Evolutionary conservation across 2,888 invertebrate species (phyloP), one percentile per base, ranked within the genome.

Genomic region (Metellina segmentata): DNA sequence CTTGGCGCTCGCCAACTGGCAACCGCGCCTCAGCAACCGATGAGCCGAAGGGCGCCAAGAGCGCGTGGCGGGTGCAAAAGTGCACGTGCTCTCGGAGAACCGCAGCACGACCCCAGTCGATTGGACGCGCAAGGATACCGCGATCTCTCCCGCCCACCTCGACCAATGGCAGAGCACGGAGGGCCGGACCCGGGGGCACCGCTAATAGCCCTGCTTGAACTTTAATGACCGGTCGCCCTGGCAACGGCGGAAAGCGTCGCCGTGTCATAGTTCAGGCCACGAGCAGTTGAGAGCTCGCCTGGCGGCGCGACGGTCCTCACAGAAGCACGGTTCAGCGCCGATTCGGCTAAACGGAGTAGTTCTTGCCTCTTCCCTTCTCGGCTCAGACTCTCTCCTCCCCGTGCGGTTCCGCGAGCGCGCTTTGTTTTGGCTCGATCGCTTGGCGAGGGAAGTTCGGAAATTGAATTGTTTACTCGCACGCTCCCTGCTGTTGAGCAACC

Each of bases 201-300:
- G 89, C 92, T 92, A 92, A 92, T 92, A 92, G 92, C 82, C 81
- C 90, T 89, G 88, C 92, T 92, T 89, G 89, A 92, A 92, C 92
- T 89, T 85, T 85, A 81, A 89, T 89, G 89, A 85, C 92, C 81
- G 71, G 91, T 88, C 91, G 85, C 74, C 79, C 53, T 81, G 86
- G 89, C 79, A 86, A 89, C 77, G 19, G 71, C 52, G 79, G 78
- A 51, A 51, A 61, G 85, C 86, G 81, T 87, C 51, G 48, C 72
- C 53, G 89, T 92, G 92, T 92, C 92, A 92, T 89, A 92, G 89
- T 92, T 92, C 92, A 92, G 86, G 75, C 85, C 85, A 75, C 52
- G 70, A 72, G 79, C 91, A 91, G 91, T 79, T 70, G 90, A 86
- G 83, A 83, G 77, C 83, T 82, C 78, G 83, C 77, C 87, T 86